Conservation (phyloP, 2,797 vertebrate genomes). For the Neoniphon sammara region DNA sequence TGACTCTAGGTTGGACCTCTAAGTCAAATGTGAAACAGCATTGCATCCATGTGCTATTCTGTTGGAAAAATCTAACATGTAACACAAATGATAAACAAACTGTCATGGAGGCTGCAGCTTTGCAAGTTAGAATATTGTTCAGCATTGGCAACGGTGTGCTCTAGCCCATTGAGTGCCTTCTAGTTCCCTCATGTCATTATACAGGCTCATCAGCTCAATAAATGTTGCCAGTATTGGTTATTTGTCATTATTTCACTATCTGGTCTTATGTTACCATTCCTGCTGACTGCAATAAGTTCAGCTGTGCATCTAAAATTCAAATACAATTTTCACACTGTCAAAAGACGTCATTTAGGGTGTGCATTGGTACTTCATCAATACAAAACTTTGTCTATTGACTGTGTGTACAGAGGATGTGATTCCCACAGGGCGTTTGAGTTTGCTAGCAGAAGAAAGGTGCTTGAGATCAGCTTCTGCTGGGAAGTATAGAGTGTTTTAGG, state of each 20-base stretch:
- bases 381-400: not conserved
- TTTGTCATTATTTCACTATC: conserved; percentile 4
- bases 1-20: not conserved
- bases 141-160: too few relatives aligned
- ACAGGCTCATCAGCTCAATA: conserved; percentile 5
- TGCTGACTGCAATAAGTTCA: not conserved
- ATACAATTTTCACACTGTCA: too few relatives aligned
- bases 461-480: too few relatives aligned
- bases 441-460: too few relatives aligned
- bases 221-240: conserved; percentile 6
- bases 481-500: too few relatives aligned
- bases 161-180: not conserved
- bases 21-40: not conserved
- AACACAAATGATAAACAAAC: not conserved
- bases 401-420: not conserved
- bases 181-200: not conserved
- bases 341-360: not conserved
- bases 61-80: not conserved
- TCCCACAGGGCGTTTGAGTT: not conserved
- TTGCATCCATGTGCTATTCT: not conserved
- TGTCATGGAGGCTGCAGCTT: not conserved
- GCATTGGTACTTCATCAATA: not conserved
- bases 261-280: not conserved
- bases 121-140: not conserved
- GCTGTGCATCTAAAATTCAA: not conserved